Conservation (phyloP, 2,797 vertebrate species). For the Pseudochromis fuscus region DNA sequence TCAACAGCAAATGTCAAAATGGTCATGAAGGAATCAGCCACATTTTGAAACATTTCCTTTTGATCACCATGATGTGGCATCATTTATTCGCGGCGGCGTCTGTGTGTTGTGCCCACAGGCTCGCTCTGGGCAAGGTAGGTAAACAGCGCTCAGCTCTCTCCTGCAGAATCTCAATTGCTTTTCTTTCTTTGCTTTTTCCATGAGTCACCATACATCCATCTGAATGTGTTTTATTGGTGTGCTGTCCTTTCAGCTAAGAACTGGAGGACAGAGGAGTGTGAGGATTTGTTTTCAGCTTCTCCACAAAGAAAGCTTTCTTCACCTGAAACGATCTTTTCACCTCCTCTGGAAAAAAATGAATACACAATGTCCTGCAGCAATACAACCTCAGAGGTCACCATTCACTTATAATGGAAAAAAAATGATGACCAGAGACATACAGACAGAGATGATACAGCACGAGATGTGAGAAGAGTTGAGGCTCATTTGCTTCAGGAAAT, state of each 20-base stretch:
- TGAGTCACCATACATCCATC: conserved; percentile 48
- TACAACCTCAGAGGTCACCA: conserved; percentile 1
- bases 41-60: conserved; percentile 42
- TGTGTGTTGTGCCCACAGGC: conserved; percentile 55
- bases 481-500: neutral
- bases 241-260: conserved; percentile 25
- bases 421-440: neutral
- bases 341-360: neutral
- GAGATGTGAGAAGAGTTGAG: neutral
- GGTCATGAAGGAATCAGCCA: conserved; percentile 10
- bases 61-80: conserved; percentile 38
- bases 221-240: conserved; percentile 44
- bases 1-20: conserved; percentile 19
- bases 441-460: neutral
- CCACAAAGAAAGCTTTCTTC: neutral
- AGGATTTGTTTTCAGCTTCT: conserved; percentile 22
- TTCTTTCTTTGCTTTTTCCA: conserved; percentile 38
- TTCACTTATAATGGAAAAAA: no score
- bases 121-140: conserved; percentile 53
- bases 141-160: conserved; percentile 52
- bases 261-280: neutral
- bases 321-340: conserved; percentile 9
- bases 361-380: neutral
- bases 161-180: conserved; percentile 66
- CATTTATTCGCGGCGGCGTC: conserved; percentile 51